These are phyloP conservation scores for Tholera decimalis DNA, from an alignment of 2,888 invertebrate genomes.

Conservation along the genomic window DNA sequence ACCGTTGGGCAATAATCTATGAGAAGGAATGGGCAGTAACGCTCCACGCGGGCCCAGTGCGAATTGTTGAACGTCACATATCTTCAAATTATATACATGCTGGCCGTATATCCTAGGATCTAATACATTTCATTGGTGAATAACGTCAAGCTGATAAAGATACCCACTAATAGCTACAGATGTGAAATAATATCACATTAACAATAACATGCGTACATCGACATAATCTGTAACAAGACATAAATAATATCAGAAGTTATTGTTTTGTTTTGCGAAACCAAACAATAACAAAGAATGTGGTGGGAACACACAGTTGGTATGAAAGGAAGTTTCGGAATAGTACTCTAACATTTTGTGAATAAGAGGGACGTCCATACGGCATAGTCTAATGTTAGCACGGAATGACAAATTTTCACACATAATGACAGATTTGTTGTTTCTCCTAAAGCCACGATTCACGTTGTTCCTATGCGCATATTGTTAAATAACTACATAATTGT, in stretches of 20 bases:
- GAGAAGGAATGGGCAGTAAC: no score
- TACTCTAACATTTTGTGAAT: constrained; percentile 9
- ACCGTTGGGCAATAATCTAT: no score
- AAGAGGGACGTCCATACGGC: constrained; percentile 13
- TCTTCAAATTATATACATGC: no score
- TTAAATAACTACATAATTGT: neutral
- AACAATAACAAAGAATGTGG: constrained; percentile 38
- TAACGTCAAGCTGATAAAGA: no score
- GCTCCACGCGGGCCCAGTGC: no score
- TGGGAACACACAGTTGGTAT: neutral
- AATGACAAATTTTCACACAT: constrained; percentile 19
- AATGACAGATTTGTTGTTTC: constrained; percentile 28
- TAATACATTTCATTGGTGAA: no score
- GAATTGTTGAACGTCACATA: no score
- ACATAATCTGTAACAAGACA: neutral
- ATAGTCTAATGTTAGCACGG: constrained; percentile 8
- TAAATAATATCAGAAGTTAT: constrained; percentile 8
- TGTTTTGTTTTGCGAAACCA: constrained; percentile 21
- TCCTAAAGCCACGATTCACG: neutral
- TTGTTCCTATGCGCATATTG: neutral
- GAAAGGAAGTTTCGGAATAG: constrained; percentile 20
- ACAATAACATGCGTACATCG: no score
- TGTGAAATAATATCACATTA: neutral
- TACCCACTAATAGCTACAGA: neutral
- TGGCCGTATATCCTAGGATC: no score